These are phyloP conservation scores for Odocoileus hemionus DNA, from an alignment of 2,113 vertebrate genomes.

Conservation along the genomic window DNA sequence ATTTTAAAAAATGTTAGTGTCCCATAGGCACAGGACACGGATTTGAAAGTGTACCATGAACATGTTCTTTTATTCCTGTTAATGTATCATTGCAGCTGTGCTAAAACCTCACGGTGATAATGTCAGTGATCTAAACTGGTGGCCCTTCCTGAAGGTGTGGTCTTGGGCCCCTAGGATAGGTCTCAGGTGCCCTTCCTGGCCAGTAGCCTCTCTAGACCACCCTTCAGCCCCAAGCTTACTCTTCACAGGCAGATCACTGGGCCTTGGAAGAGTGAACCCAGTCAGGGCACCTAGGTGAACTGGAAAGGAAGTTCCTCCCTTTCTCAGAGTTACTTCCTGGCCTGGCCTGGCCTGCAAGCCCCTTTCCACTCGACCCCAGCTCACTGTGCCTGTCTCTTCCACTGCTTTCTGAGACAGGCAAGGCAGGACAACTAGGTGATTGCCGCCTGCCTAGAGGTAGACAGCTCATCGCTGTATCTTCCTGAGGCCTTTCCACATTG, in stretches of 20 bases:
- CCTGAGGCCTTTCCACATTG: neutral
- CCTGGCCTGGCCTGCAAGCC: neutral
- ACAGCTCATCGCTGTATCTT: neutral
- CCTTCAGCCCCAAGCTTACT: neutral
- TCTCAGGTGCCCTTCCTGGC: neutral
- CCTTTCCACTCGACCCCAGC: neutral
- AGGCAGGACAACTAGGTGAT: neutral
- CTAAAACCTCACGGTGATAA: neutral
- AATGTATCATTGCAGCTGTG: neutral
- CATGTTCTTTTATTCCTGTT: neutral
- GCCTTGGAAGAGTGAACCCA: neutral
- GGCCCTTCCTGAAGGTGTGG: neutral
- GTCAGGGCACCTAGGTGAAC: neutral
- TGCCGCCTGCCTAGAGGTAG: neutral
- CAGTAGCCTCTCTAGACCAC: neutral
- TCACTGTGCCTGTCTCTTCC: neutral
- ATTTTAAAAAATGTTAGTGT: neutral
- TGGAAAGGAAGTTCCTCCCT: neutral
- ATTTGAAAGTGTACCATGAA: neutral
- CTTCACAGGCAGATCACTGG: neutral
- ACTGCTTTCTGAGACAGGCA: neutral
- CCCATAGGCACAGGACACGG: neutral
- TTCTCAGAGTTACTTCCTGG: neutral
- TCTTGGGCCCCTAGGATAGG: neutral
- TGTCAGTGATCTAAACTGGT: neutral